Evolutionary conservation across 2,797 vertebrate species (phyloP).

Genomic region (Hoplostethus mediterraneus): DNA sequence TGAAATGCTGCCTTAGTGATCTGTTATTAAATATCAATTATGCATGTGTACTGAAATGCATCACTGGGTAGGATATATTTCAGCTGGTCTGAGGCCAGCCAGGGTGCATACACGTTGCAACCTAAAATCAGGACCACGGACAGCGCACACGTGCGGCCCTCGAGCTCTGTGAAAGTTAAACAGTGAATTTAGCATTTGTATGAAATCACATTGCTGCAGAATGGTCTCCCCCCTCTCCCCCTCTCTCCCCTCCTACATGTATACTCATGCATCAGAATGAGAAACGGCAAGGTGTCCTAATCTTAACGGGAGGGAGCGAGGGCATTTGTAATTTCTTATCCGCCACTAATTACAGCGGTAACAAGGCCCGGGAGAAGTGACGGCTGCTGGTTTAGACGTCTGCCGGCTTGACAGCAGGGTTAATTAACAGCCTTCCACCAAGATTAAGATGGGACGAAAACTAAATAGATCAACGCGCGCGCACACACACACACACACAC

Average conservation of each 20-base stretch:
- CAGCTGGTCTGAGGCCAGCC: conserved; percentile 45
- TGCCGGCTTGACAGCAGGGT: conserved; percentile 79
- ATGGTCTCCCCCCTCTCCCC: background rate
- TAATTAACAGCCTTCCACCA: conserved; percentile 85
- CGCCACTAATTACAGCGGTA: conserved; percentile 75
- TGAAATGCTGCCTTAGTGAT: conserved; percentile 72
- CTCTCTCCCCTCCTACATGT: background rate
- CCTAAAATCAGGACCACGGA: conserved; percentile 21
- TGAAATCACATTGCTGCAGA: conserved; percentile 12
- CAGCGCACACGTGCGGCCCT: background rate
- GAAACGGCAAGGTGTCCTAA: conserved; percentile 65
- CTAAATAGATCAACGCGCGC: conserved; percentile 68
- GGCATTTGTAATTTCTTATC: conserved; percentile 78
- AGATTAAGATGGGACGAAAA: conserved; percentile 81
- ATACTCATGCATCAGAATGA: conserved; percentile 68
- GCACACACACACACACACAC: conserved; percentile 12
- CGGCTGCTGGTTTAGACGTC: conserved; percentile 77
- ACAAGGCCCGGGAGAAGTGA: conserved; percentile 81
- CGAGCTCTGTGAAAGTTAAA: background rate
- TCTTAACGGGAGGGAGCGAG: conserved; percentile 60
- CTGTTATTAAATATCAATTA: conserved; percentile 55
- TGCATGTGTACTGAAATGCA: conserved; percentile 61
- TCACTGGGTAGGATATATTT: conserved; percentile 51
- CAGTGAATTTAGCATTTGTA: conserved; percentile 1
- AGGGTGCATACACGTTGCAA: conserved; percentile 15